Conservation (phyloP, 2,113 vertebrate genomes). For the Antigone vipio region DNA sequence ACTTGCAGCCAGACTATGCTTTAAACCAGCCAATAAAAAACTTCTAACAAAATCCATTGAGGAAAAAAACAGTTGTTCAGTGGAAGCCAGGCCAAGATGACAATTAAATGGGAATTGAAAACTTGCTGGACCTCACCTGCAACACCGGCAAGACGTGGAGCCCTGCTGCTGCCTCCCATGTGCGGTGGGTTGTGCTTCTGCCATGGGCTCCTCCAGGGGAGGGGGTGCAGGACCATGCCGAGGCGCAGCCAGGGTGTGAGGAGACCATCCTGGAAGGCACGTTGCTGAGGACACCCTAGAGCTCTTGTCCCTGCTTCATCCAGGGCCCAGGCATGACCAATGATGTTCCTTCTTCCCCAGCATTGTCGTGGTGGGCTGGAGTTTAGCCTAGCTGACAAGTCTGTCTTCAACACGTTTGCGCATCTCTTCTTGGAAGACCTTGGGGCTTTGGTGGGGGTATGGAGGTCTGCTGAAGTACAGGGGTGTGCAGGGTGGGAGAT, state of each 20-base stretch:
- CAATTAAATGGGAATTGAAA: not conserved
- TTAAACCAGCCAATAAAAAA: not conserved
- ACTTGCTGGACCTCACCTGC: not conserved
- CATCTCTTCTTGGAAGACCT: not conserved
- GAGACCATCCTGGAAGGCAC: fast-evolving
- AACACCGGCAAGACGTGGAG: not conserved
- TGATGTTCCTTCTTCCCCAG: not conserved
- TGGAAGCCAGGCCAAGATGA: not conserved
- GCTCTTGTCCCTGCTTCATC: not conserved
- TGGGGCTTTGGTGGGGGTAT: not conserved
- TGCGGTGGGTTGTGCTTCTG: not conserved
- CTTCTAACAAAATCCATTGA: not conserved
- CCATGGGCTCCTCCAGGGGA: not conserved
- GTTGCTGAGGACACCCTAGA: not conserved
- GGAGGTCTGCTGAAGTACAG: not conserved
- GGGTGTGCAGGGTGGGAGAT: not conserved
- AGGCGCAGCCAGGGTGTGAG: fast-evolving
- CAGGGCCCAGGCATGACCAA: too few species aligned
- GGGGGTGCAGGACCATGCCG: fast-evolving
- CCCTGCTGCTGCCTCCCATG: not conserved
- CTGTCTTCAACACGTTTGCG: not conserved
- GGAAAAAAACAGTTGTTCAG: not conserved
- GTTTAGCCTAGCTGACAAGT: not conserved
- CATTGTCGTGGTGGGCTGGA: fast-evolving
- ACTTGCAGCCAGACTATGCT: not conserved